A percentile compares a stretch with the other conserved stretches of the same genome.
Conservation (phyloP, 2,113 vertebrate species). For the rat (Rattus norvegicus) region DNA sequence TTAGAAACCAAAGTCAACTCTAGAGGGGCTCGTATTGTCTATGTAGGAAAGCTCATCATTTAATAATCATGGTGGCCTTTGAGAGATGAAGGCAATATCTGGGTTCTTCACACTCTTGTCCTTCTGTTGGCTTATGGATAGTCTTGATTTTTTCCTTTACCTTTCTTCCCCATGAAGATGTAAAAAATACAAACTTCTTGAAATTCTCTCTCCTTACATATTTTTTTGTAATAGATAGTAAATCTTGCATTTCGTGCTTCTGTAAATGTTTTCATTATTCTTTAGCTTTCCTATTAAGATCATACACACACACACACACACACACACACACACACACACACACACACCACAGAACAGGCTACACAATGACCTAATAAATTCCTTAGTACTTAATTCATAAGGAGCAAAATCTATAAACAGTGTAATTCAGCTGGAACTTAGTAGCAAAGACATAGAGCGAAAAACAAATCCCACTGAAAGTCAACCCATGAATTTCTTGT, state of each 20-base stretch:
- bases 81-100: neutral
- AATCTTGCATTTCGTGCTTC: neutral
- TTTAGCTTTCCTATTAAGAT: neutral
- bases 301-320: too few relatives aligned
- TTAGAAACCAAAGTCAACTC: neutral
- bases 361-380: neutral
- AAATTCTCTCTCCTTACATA: neutral
- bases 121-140: neutral
- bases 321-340: neutral
- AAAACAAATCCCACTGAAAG: neutral
- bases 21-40: neutral
- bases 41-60: neutral
- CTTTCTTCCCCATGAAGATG: neutral
- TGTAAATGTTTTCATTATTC: neutral
- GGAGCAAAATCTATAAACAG: neutral
- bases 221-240: neutral
- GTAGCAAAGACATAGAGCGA: neutral
- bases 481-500: neutral
- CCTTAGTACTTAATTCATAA: neutral
- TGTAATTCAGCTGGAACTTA: neutral
- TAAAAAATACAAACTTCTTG: too few relatives aligned
- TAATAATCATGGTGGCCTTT: neutral
- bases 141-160: neutral
- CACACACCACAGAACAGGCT: neutral
- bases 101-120: fast-evolving